Evolutionary conservation across 2,888 invertebrate genomes (phyloP).

Genomic region (Oxytorus armatus): DNA sequence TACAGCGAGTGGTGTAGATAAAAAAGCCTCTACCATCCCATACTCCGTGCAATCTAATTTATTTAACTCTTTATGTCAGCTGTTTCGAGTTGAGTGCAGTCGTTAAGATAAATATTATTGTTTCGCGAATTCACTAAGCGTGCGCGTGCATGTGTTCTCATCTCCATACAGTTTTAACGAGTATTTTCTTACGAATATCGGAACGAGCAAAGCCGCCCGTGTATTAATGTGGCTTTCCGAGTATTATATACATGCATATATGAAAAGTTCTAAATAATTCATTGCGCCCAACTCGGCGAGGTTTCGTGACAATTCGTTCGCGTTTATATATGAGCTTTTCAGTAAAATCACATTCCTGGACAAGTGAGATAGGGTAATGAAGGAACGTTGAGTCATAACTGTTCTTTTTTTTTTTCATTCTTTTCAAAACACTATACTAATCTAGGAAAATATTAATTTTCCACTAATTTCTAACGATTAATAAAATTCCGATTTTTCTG

Average conservation of each 20-base stretch:
- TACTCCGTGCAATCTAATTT: conserved; percentile 11
- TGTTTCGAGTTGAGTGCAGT: conserved; percentile 24
- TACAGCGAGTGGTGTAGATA: conserved; percentile 6
- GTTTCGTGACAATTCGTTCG: conserved; percentile 5
- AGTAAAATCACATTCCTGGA: conserved; percentile 7
- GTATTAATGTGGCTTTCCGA: too few species aligned
- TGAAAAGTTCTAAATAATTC: conserved; percentile 31
- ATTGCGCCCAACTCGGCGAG: neutral
- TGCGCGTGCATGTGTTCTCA: neutral
- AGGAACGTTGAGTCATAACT: neutral
- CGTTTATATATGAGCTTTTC: conserved; percentile 7
- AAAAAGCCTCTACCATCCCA: conserved; percentile 28
- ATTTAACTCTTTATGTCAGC: conserved; percentile 39
- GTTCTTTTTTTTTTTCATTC: too few species aligned
- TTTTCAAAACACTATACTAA: too few species aligned
- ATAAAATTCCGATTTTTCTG: neutral
- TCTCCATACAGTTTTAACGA: conserved; percentile 22
- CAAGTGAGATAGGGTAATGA: conserved; percentile 2
- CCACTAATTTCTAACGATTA: neutral
- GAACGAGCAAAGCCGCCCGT: too few species aligned
- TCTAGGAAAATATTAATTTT: neutral
- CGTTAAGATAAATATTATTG: conserved; percentile 60
- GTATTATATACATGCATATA: conserved; percentile 22
- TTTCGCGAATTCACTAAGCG: conserved; percentile 15
- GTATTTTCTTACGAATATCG: conserved; percentile 31